Evolutionary conservation across 1,140 invertebrate genomes (phyloP).

Genomic region (Listronotus oregonensis): DNA sequence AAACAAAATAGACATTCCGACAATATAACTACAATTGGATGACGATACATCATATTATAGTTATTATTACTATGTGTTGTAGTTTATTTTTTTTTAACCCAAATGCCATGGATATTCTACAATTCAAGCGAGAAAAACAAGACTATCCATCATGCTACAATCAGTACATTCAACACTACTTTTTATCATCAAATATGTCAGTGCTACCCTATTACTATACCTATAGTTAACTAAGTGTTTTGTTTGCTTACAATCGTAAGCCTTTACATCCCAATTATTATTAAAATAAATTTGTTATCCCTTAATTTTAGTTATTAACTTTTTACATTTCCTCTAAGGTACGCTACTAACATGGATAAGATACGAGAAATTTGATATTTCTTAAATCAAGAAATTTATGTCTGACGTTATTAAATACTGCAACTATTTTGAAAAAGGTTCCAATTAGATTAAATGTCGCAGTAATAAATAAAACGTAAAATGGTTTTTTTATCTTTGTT

Average conservation of each 20-base stretch:
- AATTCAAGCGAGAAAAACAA: too few species aligned
- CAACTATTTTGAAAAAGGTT: conserved; percentile 13
- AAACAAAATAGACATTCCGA: too few species aligned
- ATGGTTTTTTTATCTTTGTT: too few species aligned
- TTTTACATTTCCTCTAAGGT: conserved; percentile 22
- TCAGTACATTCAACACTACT: not conserved
- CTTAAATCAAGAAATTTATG: conserved; percentile 16
- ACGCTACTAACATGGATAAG: conserved; percentile 23
- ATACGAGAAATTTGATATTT: conserved; percentile 15
- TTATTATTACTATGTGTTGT: too few species aligned
- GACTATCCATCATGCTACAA: not conserved
- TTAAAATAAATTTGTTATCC: conserved; percentile 22
- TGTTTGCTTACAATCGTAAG: not conserved
- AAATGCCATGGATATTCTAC: too few species aligned
- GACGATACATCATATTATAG: too few species aligned
- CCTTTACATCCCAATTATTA: conserved; percentile 27
- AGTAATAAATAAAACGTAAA: not conserved
- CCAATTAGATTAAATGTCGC: conserved; percentile 24
- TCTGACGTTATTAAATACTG: not conserved
- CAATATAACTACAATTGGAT: too few species aligned
- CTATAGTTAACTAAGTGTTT: conserved; percentile 3
- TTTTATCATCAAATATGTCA: conserved; percentile 19
- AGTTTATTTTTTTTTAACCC: too few species aligned
- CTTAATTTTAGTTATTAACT: conserved; percentile 30
- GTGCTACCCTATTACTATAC: not conserved